A percentile compares a stretch with the other conserved stretches of the same genome.
Evolutionary conservation across 2,113 vertebrate genomes (phyloP).

Genomic region (Beaufortia kweichowensis): DNA sequence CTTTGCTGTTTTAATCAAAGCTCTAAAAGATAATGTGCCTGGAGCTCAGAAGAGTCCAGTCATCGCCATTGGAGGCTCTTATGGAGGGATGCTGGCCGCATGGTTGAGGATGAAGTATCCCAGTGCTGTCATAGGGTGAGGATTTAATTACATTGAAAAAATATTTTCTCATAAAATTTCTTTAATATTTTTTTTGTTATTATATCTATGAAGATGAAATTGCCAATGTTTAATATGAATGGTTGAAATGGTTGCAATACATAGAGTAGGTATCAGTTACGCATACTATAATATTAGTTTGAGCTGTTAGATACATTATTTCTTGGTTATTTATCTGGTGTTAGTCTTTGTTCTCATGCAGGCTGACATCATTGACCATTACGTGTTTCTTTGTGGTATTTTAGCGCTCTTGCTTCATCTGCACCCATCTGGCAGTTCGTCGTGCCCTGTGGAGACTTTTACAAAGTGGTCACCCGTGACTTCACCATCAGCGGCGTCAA

Average conservation of each 20-base stretch:
- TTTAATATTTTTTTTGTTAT: no score
- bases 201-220: no score
- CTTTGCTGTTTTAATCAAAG: conserved; percentile 84
- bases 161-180: background rate
- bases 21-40: conserved; percentile 72
- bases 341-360: no score
- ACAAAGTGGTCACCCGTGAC: conserved; percentile 84
- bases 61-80: conserved; percentile 92
- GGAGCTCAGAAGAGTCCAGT: conserved; percentile 81
- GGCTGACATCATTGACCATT: background rate
- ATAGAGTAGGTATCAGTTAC: no score
- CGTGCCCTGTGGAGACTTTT: conserved; percentile 83
- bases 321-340: no score
- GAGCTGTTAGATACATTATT: no score
- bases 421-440: conserved; percentile 95
- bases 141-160: background rate
- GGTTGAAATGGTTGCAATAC: no score
- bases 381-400: conserved; percentile 36
- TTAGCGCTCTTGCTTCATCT: conserved; percentile 90
- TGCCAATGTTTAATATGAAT: no score
- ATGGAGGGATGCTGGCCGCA: conserved; percentile 93
- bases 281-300: no score
- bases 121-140: conserved; percentile 86
- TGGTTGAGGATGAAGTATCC: conserved; percentile 99
- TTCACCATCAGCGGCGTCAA: conserved; percentile 78